These are phyloP conservation scores for Aporophyla nigra DNA, from an alignment of 2,888 invertebrate genomes.

Conservation along the genomic window DNA sequence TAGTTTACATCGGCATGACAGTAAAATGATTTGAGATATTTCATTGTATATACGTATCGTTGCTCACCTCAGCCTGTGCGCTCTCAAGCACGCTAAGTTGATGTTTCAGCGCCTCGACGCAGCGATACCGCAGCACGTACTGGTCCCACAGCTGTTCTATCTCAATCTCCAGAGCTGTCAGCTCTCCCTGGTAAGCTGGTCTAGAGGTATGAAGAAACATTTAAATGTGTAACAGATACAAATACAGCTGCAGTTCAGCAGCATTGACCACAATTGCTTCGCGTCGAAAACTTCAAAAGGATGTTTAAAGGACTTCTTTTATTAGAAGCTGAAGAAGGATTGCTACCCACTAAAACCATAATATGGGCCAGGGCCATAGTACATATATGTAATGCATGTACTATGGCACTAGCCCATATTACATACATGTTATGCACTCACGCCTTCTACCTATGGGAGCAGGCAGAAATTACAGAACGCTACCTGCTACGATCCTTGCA, in stretches of 20 bases:
- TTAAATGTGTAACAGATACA: not conserved
- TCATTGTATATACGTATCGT: not conserved
- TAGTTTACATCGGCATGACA: not conserved
- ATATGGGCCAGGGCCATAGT: not conserved
- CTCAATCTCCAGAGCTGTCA: constrained; percentile 96
- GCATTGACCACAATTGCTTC: not conserved
- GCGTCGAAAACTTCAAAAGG: not conserved
- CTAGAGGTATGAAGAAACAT: constrained; percentile 81
- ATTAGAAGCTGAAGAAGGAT: not conserved
- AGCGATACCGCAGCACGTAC: constrained; percentile 97
- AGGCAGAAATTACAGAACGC: no score
- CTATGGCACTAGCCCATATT: no score
- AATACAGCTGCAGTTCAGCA: not conserved
- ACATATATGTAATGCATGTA: no score
- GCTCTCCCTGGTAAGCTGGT: constrained; percentile 99
- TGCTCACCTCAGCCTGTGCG: constrained; percentile 92
- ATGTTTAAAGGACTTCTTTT: not conserved
- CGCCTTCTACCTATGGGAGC: no score
- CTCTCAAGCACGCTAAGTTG: constrained; percentile 95
- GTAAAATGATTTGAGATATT: not conserved
- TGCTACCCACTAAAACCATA: not conserved
- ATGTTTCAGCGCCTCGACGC: constrained; percentile 96
- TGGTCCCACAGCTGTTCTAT: constrained; percentile 95
- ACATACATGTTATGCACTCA: no score
- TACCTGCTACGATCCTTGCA: no score